Evolutionary conservation across 1,140 invertebrate genomes (phyloP).

Genomic region (Monochamus saltuarius): DNA sequence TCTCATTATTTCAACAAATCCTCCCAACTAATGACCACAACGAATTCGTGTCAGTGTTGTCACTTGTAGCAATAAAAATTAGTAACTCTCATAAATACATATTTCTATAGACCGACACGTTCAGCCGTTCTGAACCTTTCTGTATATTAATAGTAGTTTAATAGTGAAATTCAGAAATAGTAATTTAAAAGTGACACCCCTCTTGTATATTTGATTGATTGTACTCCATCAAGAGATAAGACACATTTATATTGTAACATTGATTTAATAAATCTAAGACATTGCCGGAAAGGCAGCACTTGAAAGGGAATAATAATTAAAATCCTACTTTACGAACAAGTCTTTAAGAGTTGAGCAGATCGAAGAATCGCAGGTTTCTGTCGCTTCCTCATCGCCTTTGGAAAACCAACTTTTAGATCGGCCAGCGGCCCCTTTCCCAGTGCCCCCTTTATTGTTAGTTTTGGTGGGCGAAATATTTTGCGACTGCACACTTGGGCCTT

Average conservation of each 20-base stretch:
- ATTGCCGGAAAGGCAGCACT: slow-evolving; percentile 20
- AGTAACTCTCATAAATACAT: too few species aligned
- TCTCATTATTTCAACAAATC: too few species aligned
- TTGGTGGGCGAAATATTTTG: slow-evolving; percentile 45
- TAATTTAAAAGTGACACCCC: slow-evolving; percentile 9
- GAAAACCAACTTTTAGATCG: slow-evolving; percentile 56
- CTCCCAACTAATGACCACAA: too few species aligned
- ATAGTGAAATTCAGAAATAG: not conserved
- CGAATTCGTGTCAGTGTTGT: too few species aligned
- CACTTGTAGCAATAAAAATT: too few species aligned
- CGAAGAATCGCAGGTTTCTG: slow-evolving; percentile 71
- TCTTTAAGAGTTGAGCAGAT: slow-evolving; percentile 80
- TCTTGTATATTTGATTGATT: slow-evolving; percentile 25
- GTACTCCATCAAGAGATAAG: slow-evolving; percentile 39
- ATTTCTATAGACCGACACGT: too few species aligned
- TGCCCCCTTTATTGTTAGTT: slow-evolving; percentile 44
- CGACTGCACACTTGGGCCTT: slow-evolving; percentile 46
- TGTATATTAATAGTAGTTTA: too few species aligned
- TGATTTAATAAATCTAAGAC: slow-evolving; percentile 27
- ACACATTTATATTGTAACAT: slow-evolving; percentile 40
- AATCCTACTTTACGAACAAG: slow-evolving; percentile 72
- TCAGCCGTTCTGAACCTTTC: too few species aligned
- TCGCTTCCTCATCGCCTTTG: slow-evolving; percentile 61
- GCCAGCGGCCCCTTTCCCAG: slow-evolving; percentile 31
- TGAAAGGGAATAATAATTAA: slow-evolving; percentile 1